Evolutionary conservation across 2,797 vertebrate genomes (phyloP).

Genomic region (Trichosurus vulpecula): DNA sequence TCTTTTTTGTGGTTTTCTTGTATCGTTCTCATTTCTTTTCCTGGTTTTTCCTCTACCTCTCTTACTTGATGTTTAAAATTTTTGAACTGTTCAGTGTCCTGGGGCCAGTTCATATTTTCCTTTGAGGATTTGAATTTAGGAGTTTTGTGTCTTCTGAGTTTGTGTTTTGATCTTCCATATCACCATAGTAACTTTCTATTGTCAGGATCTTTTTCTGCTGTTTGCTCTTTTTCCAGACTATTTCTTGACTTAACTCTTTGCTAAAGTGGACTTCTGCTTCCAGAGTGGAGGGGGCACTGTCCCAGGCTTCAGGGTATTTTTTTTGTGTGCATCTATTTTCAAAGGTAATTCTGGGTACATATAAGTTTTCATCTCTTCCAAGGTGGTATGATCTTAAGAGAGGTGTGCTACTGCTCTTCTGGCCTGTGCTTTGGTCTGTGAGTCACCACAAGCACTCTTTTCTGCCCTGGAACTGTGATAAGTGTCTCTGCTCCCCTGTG

Average conservation of each 20-base stretch:
- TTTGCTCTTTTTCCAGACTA: background rate
- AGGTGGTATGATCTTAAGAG: no score
- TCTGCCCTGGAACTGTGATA: no score
- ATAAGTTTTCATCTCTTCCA: no score
- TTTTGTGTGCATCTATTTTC: no score
- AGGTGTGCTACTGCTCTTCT: no score
- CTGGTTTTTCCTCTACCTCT: background rate
- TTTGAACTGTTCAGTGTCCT: background rate
- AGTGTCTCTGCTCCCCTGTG: no score
- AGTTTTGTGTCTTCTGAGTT: background rate
- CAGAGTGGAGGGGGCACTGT: no score
- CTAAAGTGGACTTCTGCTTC: no score
- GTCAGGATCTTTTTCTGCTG: background rate
- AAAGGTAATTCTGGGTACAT: no score
- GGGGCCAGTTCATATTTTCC: background rate
- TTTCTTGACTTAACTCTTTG: background rate
- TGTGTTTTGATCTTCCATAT: background rate
- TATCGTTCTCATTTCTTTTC: background rate
- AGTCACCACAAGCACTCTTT: no score
- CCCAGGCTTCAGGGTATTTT: no score
- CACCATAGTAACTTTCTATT: background rate
- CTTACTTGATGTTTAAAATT: background rate
- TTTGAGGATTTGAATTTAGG: background rate
- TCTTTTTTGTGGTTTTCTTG: background rate
- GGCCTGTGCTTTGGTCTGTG: no score